phyloP scores from a whole-genome alignment of 2,888 invertebrate genomes.

The Gryllus longicercus region DNA sequence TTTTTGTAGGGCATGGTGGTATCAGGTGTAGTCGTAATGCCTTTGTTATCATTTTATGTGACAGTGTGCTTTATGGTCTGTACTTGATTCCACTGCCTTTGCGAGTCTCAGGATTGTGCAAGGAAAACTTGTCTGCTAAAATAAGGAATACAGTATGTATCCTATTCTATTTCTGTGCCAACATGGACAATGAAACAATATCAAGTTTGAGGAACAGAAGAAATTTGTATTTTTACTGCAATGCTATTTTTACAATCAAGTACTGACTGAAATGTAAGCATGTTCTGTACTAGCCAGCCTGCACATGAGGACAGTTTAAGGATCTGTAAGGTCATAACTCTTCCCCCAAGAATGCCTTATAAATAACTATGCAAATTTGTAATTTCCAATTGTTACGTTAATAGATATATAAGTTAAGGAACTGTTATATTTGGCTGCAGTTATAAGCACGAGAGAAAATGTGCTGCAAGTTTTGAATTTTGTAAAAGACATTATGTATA shows the following conservation, averaged over 20 bases:
- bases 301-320: neutral
- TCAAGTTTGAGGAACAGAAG: neutral
- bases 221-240: slow-evolving; percentile 25
- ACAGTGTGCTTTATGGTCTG: slow-evolving; percentile 17
- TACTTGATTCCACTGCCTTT: slow-evolving; percentile 17
- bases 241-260: slow-evolving; percentile 24
- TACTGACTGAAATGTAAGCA: slow-evolving; percentile 10
- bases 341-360: neutral
- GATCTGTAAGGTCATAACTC: neutral
- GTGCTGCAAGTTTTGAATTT: neutral
- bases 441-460: neutral
- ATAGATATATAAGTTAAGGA: neutral
- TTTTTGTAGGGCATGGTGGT: neutral
- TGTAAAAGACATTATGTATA: slow-evolving; percentile 17
- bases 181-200: slow-evolving; percentile 9
- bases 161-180: slow-evolving; percentile 17
- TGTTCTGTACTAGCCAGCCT: slow-evolving; percentile 17
- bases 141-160: neutral
- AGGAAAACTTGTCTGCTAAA: neutral
- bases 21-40: slow-evolving; percentile 9
- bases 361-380: neutral
- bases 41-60: slow-evolving; percentile 3
- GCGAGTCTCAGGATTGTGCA: slow-evolving; percentile 3
- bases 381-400: neutral
- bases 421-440: slow-evolving; percentile 6